phyloP scores from a whole-genome alignment of 2,888 invertebrate genomes.

The Patella ulyssiponensis region DNA sequence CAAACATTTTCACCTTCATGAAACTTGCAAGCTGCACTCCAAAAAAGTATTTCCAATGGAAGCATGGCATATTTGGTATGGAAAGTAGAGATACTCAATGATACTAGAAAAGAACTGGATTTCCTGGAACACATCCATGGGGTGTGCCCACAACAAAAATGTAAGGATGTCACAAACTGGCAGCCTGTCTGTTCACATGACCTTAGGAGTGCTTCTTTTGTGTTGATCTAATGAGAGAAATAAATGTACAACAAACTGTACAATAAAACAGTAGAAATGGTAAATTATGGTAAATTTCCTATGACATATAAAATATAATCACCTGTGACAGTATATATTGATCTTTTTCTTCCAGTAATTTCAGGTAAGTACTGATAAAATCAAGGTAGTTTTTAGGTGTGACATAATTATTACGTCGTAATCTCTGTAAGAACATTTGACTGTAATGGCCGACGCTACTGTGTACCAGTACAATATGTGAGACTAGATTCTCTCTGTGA shows the following conservation, averaged over 20 bases:
- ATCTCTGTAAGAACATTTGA: conserved; percentile 80
- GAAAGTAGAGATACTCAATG: too few species aligned
- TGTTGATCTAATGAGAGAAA: too few species aligned
- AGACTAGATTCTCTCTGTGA: conserved; percentile 81
- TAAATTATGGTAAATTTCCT: too few species aligned
- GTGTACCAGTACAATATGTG: conserved; percentile 90
- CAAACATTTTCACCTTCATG: not conserved
- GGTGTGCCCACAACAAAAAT: too few species aligned
- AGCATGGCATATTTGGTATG: too few species aligned
- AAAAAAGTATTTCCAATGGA: not conserved
- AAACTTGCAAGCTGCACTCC: not conserved
- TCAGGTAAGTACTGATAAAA: conserved; percentile 85
- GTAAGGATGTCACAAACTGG: too few species aligned
- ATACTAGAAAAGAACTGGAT: too few species aligned
- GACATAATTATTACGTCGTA: conserved; percentile 87
- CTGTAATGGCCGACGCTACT: conserved; percentile 82
- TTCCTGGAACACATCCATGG: too few species aligned
- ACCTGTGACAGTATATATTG: conserved; percentile 74
- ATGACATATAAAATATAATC: too few species aligned
- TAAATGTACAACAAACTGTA: not conserved
- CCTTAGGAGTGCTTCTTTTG: too few species aligned
- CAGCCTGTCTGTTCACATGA: too few species aligned
- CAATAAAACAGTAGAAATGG: not conserved
- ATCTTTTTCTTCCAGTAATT: conserved; percentile 82
- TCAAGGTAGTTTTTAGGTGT: conserved; percentile 94